phyloP scores from a whole-genome alignment of 2,888 invertebrate genomes.

The Oscheius onirici region DNA sequence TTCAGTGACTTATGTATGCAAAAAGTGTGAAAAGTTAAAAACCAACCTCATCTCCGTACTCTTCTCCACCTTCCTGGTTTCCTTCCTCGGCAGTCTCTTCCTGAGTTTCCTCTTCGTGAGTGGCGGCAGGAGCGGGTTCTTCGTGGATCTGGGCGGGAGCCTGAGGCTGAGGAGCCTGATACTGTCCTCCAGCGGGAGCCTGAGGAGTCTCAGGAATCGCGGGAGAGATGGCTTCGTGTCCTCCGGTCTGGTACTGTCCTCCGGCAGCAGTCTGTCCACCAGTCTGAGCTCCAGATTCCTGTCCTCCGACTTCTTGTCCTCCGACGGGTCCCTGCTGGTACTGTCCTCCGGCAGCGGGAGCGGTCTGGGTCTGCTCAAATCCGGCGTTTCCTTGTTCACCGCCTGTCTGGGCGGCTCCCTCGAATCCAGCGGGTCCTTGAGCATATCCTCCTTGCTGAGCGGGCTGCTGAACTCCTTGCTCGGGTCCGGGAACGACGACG shows the following conservation, averaged over 20 bases:
- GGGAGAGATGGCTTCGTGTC: conserved; percentile 1
- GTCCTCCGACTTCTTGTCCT: background rate
- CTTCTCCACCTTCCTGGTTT: conserved; percentile 14
- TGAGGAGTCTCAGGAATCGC: background rate
- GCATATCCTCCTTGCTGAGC: background rate
- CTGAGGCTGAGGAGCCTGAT: conserved; percentile 16
- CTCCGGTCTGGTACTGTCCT: conserved; percentile 10
- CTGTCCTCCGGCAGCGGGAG: background rate
- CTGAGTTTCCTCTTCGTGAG: background rate
- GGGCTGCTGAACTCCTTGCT: background rate
- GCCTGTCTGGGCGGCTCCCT: background rate
- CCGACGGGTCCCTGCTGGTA: background rate
- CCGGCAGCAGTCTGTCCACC: conserved; percentile 4
- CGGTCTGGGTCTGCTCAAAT: background rate
- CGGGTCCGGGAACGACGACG: conserved; percentile 8
- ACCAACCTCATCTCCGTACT: conserved; percentile 4
- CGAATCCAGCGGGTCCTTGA: background rate
- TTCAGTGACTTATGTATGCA: too few relatives aligned
- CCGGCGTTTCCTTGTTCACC: conserved; percentile 2
- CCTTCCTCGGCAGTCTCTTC: conserved; percentile 6
- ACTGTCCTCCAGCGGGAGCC: background rate
- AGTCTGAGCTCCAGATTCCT: conserved; percentile 2
- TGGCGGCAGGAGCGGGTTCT: background rate
- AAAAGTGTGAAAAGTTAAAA: too few relatives aligned
- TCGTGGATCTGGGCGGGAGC: background rate